These are phyloP conservation scores for Thermophis baileyi DNA, from an alignment of 2,113 vertebrate genomes.

Conservation along the genomic window DNA sequence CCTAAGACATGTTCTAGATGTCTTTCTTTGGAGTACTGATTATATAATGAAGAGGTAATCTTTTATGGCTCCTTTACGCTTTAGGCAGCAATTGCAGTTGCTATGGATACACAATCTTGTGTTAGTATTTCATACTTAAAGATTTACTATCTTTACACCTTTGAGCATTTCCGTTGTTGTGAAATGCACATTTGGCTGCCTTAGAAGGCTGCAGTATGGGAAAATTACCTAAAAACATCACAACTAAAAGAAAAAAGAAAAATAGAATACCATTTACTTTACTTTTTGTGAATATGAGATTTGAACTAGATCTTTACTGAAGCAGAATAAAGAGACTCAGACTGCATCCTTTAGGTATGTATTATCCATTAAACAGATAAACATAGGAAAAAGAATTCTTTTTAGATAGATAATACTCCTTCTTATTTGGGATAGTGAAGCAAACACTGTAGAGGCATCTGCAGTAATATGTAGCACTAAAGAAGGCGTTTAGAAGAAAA, in stretches of 20 bases:
- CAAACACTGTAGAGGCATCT: background rate
- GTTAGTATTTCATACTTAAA: background rate
- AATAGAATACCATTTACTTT: background rate
- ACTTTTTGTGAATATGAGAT: background rate
- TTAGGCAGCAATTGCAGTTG: background rate
- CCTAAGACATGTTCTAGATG: background rate
- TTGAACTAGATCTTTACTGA: background rate
- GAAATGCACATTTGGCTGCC: background rate
- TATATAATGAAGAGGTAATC: background rate
- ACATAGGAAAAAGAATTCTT: background rate
- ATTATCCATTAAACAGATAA: background rate
- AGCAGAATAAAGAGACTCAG: background rate
- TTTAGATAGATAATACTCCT: background rate
- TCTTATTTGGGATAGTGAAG: background rate
- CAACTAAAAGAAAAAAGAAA: background rate
- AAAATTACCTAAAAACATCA: background rate
- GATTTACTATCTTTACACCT: background rate
- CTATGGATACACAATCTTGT: background rate
- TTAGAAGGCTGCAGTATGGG: background rate
- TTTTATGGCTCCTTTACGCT: background rate
- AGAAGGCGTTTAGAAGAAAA: background rate
- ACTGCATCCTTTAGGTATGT: background rate
- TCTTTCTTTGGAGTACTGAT: background rate
- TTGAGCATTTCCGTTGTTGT: background rate
- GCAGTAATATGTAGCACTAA: background rate